Base-by-base conservation (phyloP, 2,113 vertebrate species). In the Hiodon tergisus region DNA sequence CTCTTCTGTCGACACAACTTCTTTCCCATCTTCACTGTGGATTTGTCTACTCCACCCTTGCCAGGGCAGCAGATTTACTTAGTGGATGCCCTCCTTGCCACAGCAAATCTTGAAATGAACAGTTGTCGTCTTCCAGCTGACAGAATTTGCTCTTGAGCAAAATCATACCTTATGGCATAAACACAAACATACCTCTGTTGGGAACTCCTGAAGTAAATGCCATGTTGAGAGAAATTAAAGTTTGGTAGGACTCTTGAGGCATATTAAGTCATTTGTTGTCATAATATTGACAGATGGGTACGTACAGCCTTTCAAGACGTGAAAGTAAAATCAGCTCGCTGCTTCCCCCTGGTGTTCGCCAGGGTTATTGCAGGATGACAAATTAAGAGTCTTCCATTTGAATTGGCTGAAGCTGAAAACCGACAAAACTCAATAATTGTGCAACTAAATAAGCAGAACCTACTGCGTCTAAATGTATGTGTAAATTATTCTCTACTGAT, bases 261-360 rank as follows among this genome's bases (percentile, higher is more conserved):
- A 52, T 14, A 63, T 11, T 11, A n/a, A 70, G 59, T 9, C 6
- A 14, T 63, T 4, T 53, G 31, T 51, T 11, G 8, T 5, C 13
- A 3, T 46, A 46, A 67, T 74, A 54, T 9, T 55, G 3, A 46
- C 31, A 59, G n/a, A 10, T 14, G 6, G 54, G 58, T 17, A 57
- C 13, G 2, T 31, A 8, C 57, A 16, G 3, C 13, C 6, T 65
- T 31, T n/a, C 5, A 8, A 5, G 10, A 59, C 57, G 2, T 9
- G 59, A 53, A 71, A 71, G n/a, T 13, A n/a, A 76, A 46, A 59
- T 16, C 53, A 62, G 68, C 75, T 71, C 68, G 50, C 61, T 61
- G 67, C 68, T 71, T 58, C 59, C 4, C 7, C 68, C 59, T 13
- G 62, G 75, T 63, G 75, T 65, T 62, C 13, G 17, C 4, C 13